Evolutionary conservation across 2,113 vertebrate species (phyloP).

Genomic region (Pseudopipra pipra): DNA sequence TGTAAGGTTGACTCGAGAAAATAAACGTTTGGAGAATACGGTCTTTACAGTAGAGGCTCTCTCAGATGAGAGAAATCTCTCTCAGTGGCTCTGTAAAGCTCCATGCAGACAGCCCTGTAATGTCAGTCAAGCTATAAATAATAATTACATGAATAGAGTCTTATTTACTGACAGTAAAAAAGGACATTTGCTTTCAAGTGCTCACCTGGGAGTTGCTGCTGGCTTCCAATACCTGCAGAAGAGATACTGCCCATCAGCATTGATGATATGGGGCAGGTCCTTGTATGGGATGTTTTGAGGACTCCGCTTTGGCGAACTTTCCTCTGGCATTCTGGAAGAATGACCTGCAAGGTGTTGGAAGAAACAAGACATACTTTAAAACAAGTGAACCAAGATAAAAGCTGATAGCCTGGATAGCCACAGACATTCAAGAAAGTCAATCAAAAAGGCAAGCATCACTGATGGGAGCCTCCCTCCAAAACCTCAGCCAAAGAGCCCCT

Average conservation of each 20-base stretch:
- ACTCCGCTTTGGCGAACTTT: slow-evolving; percentile 78
- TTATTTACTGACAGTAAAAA: not conserved
- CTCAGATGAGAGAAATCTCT: not conserved
- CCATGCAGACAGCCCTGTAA: not conserved
- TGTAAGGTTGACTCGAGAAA: not conserved
- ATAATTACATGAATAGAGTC: not conserved
- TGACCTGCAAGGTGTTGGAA: slow-evolving; percentile 56
- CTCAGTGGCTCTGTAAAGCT: not conserved
- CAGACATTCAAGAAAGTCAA: not conserved
- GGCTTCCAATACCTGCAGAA: slow-evolving; percentile 97
- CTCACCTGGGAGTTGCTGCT: slow-evolving; percentile 84
- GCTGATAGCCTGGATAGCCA: not conserved
- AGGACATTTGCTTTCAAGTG: not conserved
- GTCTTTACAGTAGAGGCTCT: not conserved
- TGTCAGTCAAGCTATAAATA: not conserved
- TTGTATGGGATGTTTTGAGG: slow-evolving; percentile 85
- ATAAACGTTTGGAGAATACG: not conserved
- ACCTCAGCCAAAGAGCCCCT: not conserved
- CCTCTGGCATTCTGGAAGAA: slow-evolving; percentile 86
- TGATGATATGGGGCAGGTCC: slow-evolving; percentile 87
- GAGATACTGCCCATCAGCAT: slow-evolving; percentile 88
- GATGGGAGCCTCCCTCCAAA: not conserved
- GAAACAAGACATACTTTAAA: slow-evolving; percentile 20
- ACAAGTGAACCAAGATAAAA: not conserved
- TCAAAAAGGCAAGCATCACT: not conserved